phyloP scores from a whole-genome alignment of 2,797 vertebrate species.

The Halcyon leucocephala region DNA sequence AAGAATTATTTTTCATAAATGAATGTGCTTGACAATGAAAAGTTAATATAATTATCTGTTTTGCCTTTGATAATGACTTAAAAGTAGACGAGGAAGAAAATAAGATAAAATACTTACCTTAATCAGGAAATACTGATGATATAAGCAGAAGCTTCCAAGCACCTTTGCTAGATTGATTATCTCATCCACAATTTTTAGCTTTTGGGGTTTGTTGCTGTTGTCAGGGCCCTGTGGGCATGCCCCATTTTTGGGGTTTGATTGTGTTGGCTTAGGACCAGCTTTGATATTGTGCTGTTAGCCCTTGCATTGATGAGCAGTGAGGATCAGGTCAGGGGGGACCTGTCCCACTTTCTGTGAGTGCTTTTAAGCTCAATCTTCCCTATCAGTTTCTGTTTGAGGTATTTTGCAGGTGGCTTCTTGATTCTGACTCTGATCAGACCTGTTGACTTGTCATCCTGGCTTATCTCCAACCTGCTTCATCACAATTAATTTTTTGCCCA shows the following conservation, averaged over 20 bases:
- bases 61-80: background rate
- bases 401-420: background rate
- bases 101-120: background rate
- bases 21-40: background rate
- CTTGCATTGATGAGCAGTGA: background rate
- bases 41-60: constrained; percentile 19
- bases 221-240: background rate
- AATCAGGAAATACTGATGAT: background rate
- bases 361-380: background rate
- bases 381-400: background rate
- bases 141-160: background rate
- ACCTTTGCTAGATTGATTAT: background rate
- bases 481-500: background rate
- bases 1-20: constrained; percentile 8
- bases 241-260: rapidly evolving
- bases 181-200: background rate
- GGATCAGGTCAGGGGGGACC: background rate
- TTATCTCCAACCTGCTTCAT: background rate
- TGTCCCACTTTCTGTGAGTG: background rate
- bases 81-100: background rate
- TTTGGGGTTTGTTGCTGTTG: background rate
- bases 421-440: rapidly evolving
- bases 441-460: background rate
- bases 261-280: rapidly evolving
- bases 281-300: background rate